These are phyloP conservation scores for Stercorarius parasiticus DNA, from an alignment of 2,113 vertebrate species.

Conservation along the genomic window DNA sequence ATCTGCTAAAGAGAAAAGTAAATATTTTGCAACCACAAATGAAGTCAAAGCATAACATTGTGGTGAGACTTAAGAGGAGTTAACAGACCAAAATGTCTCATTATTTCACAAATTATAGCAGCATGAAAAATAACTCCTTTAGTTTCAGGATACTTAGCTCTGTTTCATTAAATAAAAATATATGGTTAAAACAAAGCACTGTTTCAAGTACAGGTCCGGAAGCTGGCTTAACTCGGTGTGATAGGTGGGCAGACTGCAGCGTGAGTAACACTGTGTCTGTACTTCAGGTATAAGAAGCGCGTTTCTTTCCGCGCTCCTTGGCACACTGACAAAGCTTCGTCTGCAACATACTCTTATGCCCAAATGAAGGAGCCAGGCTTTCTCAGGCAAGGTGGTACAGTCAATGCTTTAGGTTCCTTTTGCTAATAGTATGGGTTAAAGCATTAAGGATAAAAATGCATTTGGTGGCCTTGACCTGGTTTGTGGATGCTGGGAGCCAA, in stretches of 20 bases:
- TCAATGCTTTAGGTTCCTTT: neutral
- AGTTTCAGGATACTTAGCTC: constrained; percentile 43
- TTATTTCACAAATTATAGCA: constrained; percentile 61
- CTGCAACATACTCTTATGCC: neutral
- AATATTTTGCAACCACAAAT: constrained; percentile 67
- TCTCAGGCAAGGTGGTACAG: neutral
- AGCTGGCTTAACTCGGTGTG: neutral
- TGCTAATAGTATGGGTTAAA: neutral
- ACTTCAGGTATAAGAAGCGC: neutral
- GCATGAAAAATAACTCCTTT: constrained; percentile 39
- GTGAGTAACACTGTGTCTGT: neutral
- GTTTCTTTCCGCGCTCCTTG: neutral
- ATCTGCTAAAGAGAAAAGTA: constrained; percentile 65
- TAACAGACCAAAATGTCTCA: constrained; percentile 59
- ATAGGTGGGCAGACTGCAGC: neutral
- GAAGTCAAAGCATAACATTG: constrained; percentile 57
- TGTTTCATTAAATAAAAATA: constrained; percentile 30
- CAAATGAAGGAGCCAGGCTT: neutral
- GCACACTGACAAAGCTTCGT: neutral
- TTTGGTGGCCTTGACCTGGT: constrained; percentile 11
- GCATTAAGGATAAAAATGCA: neutral
- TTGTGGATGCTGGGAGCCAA: neutral
- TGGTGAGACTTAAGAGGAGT: constrained; percentile 63
- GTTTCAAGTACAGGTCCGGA: neutral
- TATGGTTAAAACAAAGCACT: neutral